Percentiles rank a stretch among this genome's conserved stretches.
These are phyloP conservation scores for Epicauta chinensis DNA, from an alignment of 1,140 invertebrate species.

Conservation along the genomic window DNA sequence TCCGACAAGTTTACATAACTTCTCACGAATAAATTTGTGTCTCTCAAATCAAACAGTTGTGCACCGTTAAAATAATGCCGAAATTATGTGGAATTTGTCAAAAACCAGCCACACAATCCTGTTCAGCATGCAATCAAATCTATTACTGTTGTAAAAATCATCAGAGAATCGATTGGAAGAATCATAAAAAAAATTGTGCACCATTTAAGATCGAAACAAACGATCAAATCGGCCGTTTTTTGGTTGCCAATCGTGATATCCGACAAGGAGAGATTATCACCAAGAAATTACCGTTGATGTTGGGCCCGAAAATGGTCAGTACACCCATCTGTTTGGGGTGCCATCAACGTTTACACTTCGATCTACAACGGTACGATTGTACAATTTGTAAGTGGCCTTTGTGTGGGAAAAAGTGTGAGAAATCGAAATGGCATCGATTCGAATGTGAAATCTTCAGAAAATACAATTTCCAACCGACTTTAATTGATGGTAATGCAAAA, in stretches of 20 bases:
- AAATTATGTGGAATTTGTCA: slow-evolving; percentile 48
- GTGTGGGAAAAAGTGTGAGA: slow-evolving; percentile 49
- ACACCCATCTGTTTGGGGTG: slow-evolving; percentile 54
- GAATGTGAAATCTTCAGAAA: slow-evolving; percentile 53
- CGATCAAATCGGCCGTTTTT: slow-evolving; percentile 49
- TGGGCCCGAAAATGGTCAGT: slow-evolving; percentile 56
- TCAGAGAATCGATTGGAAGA: slow-evolving; percentile 63
- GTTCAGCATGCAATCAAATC: slow-evolving; percentile 56
- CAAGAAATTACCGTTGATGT: slow-evolving; percentile 61
- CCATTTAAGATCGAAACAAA: slow-evolving; percentile 44
- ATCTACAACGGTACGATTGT: slow-evolving; percentile 41
- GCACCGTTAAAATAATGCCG: neutral
- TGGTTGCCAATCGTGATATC: slow-evolving; percentile 65
- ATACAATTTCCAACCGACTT: slow-evolving; percentile 47
- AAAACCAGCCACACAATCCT: slow-evolving; percentile 51
- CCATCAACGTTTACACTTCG: slow-evolving; percentile 45
- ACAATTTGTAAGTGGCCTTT: slow-evolving; percentile 56
- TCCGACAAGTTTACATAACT: no score
- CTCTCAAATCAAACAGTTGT: slow-evolving; percentile 2
- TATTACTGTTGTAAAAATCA: slow-evolving; percentile 65
- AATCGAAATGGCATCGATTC: slow-evolving; percentile 43
- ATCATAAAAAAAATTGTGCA: slow-evolving; percentile 57
- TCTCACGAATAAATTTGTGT: slow-evolving; percentile 1
- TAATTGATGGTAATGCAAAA: slow-evolving; percentile 38
- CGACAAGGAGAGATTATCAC: slow-evolving; percentile 63